These are phyloP conservation scores for Perccottus glenii DNA, from an alignment of 2,113 vertebrate genomes.

Conservation along the genomic window DNA sequence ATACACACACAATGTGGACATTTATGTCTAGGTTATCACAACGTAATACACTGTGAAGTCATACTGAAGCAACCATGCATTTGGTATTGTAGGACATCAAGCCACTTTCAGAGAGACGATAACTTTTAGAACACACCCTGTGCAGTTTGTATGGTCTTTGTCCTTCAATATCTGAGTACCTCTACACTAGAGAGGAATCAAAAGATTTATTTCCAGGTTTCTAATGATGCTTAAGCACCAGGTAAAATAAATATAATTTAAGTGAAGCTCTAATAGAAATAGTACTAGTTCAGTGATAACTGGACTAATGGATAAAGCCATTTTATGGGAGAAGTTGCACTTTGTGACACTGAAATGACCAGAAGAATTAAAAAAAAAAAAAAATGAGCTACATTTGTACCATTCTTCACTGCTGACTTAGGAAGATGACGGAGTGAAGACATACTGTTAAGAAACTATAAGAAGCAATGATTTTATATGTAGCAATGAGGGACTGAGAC, in stretches of 20 bases:
- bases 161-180: slow-evolving; percentile 69
- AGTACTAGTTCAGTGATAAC: slow-evolving; percentile 7
- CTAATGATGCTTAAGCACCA: slow-evolving; percentile 28
- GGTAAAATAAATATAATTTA: slow-evolving; percentile 54
- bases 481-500: slow-evolving; percentile 46
- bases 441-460: slow-evolving; percentile 55
- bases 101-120: slow-evolving; percentile 31
- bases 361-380: slow-evolving; percentile 6
- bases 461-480: slow-evolving; percentile 55
- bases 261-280: slow-evolving; percentile 23
- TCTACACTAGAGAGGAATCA: slow-evolving; percentile 45
- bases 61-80: slow-evolving; percentile 68
- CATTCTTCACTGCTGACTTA: slow-evolving; percentile 65
- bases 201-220: slow-evolving; percentile 46
- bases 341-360: slow-evolving; percentile 41
- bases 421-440: slow-evolving; percentile 64
- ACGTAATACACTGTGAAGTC: slow-evolving; percentile 74
- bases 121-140: slow-evolving; percentile 60
- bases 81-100: slow-evolving; percentile 74
- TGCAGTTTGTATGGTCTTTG: slow-evolving; percentile 73
- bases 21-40: slow-evolving; percentile 65
- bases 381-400: slow-evolving; percentile 66
- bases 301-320: slow-evolving; percentile 20
- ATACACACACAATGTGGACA: slow-evolving; percentile 40
- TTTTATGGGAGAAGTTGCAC: slow-evolving; percentile 30